These are phyloP conservation scores for Xerus rutilus DNA, from an alignment of 2,797 vertebrate genomes.

Conservation along the genomic window DNA sequence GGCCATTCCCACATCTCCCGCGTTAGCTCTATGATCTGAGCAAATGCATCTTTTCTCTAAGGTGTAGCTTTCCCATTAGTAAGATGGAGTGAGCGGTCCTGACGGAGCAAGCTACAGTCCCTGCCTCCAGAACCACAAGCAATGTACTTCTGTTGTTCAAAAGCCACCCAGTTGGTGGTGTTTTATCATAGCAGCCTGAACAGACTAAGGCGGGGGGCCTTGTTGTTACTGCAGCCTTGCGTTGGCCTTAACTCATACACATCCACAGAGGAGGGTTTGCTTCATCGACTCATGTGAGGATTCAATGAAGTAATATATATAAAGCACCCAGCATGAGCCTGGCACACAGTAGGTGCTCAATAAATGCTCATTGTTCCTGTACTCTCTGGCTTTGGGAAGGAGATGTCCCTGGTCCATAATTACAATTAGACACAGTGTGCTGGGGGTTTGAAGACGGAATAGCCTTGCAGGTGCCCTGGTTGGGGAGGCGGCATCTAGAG, in stretches of 20 bases:
- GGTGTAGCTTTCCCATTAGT: background rate
- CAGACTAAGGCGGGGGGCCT: background rate
- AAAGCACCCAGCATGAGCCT: background rate
- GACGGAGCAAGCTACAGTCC: background rate
- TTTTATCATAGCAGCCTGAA: background rate
- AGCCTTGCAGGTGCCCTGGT: background rate
- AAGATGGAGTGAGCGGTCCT: background rate
- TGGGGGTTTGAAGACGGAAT: background rate
- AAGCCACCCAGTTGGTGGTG: background rate
- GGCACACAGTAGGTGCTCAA: background rate
- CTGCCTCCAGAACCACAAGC: background rate
- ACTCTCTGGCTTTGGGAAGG: background rate
- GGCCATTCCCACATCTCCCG: background rate
- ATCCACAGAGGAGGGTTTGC: background rate
- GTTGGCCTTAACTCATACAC: background rate
- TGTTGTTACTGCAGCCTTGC: background rate
- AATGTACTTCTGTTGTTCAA: background rate
- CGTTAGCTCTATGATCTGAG: background rate
- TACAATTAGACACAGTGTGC: background rate
- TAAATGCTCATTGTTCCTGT: background rate
- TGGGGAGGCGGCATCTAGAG: background rate
- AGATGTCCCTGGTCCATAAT: background rate
- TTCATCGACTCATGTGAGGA: background rate
- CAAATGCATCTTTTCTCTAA: background rate
- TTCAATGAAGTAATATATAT: background rate